Evolutionary conservation across 1,140 invertebrate species (phyloP).

Genomic region (Stegodyphus dumicola): DNA sequence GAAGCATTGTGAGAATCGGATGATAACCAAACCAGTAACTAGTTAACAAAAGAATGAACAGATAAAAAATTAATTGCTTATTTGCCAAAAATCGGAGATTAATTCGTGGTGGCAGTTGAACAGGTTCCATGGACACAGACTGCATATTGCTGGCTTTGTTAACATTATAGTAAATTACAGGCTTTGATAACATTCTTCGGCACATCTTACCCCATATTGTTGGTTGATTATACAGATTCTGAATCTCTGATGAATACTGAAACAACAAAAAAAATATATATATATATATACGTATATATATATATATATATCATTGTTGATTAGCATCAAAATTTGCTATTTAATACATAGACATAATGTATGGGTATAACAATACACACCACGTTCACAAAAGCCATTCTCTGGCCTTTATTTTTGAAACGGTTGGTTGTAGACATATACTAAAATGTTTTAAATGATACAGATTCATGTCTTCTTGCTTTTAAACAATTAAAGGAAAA

Average conservation of each 20-base stretch:
- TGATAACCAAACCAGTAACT: conserved; percentile 13
- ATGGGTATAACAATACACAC: no score
- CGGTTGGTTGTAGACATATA: no score
- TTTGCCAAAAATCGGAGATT: conserved; percentile 78
- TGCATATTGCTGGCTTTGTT: conserved; percentile 72
- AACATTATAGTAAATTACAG: conserved; percentile 74
- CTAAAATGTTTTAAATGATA: no score
- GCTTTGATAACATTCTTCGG: conserved; percentile 75
- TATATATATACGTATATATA: no score
- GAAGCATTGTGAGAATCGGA: conserved; percentile 21
- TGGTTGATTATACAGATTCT: conserved; percentile 73
- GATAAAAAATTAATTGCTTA: conserved; percentile 72
- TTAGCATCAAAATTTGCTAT: no score
- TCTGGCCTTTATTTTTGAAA: no score
- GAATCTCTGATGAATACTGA: conserved; percentile 76
- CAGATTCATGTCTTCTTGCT: no score
- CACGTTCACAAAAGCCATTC: no score
- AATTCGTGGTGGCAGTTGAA: conserved; percentile 76
- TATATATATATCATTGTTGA: no score
- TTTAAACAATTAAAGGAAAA: no score
- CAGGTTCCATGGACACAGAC: conserved; percentile 71
- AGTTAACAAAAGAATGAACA: conserved; percentile 18
- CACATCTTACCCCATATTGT: conserved; percentile 76
- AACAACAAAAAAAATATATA: conserved; percentile 65
- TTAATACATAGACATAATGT: no score